Evolutionary conservation across 2,888 invertebrate genomes (phyloP).

Genomic region (Eupsilia transversa): DNA sequence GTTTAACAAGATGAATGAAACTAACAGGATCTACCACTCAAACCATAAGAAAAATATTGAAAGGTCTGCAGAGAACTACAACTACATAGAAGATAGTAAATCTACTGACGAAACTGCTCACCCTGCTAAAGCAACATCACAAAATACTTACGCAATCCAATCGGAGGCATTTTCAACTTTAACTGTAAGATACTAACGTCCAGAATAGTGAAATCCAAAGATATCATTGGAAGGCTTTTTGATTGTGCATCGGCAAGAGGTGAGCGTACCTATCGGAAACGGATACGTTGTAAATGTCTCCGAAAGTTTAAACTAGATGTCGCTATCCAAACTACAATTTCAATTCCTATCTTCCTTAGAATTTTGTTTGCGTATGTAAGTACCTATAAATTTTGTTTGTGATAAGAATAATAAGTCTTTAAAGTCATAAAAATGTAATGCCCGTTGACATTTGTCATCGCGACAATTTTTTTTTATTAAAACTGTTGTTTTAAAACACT

Average conservation of each 20-base stretch:
- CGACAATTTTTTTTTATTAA: too few relatives aligned
- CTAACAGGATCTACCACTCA: neutral
- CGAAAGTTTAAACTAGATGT: conserved; percentile 53
- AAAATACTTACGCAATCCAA: conserved; percentile 70
- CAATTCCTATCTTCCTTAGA: neutral
- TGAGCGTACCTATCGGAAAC: conserved; percentile 76
- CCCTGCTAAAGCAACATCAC: conserved; percentile 47
- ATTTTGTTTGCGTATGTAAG: neutral
- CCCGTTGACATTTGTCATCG: too few relatives aligned
- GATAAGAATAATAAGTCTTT: too few relatives aligned
- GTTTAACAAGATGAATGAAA: neutral
- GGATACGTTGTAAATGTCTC: conserved; percentile 70
- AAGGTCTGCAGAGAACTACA: neutral
- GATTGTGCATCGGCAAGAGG: conserved; percentile 81
- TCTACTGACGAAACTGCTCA: conserved; percentile 14
- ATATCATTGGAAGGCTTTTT: conserved; percentile 74
- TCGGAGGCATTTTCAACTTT: conserved; percentile 66
- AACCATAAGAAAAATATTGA: neutral
- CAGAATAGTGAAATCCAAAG: conserved; percentile 72
- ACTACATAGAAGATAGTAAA: neutral
- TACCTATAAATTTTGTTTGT: neutral
- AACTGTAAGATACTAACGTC: conserved; percentile 58
- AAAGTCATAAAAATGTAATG: too few relatives aligned
- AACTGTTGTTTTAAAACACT: too few relatives aligned
- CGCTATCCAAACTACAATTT: neutral